Evolutionary conservation across 1,140 invertebrate genomes (phyloP), one percentile per base, ranked within the genome.

Genomic region (Scaptomyza pallida): DNA sequence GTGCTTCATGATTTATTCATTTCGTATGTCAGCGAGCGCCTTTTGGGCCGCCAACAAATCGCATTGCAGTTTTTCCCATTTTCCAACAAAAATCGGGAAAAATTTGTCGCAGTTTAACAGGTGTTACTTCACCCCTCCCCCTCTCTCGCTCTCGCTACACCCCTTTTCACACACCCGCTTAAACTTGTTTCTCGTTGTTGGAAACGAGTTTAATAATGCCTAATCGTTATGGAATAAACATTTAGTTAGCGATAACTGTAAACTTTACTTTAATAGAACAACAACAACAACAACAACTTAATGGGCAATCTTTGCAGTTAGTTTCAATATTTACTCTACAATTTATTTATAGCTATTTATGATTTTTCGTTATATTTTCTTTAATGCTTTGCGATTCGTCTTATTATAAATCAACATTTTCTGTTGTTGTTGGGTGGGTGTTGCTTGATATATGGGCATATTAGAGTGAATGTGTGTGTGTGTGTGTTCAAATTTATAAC

Each of bases 401-500:
- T 57, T 52, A 35, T 51, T 57, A 64, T 72, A 77, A 78, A 78
- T 78, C 68, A 78, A 72, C 55, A 51, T 51, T 59, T 23, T 59
- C 37, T 23, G 41, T 43, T 54, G 62, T 43, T 30, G 67, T 44
- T 48, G 35, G 52, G 61, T 64, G 61, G 61, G 51, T 64, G 61
- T 64, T 26, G 9, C 30, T 13, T 79, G 76, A 79, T 80, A 80
- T 80, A 79, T 80, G 60, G 78, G 48, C 47, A 13, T 50, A 21
- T 21, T 23, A 5, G 23, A 5, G 23, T 4, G 23, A 5, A 5
- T 23, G 23, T 44, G 75, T 85, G 79, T 65, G 23, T 26, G 23
- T 26, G 23, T 26, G 64, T 61, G 71, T 30, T 12, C 40, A 30
- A 83, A 83, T 83, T 83, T 83, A 85, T 85, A 85, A 79, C 80